A percentile compares a stretch with the other conserved stretches of the same genome.
phyloP scores from a whole-genome alignment of 1,140 invertebrate species.

The Drosophila watanabei region DNA sequence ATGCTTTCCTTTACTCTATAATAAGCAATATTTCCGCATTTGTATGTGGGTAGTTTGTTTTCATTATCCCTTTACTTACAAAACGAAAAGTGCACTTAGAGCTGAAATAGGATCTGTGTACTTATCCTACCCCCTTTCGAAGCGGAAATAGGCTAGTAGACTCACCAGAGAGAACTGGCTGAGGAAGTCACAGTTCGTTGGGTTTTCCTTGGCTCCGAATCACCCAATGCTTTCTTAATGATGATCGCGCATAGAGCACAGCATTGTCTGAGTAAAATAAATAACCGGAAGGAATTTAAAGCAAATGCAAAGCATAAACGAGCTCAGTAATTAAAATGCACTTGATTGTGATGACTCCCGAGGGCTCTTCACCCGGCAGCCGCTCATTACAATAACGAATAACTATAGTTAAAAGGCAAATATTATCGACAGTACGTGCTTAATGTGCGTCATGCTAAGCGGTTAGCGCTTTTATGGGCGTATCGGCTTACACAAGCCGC shows the following conservation, averaged over 20 bases:
- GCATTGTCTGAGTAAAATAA: slow-evolving; percentile 24
- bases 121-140: neutral
- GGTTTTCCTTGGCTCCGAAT: slow-evolving; percentile 15
- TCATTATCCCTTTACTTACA: neutral
- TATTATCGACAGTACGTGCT: slow-evolving; percentile 38
- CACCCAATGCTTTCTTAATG: slow-evolving; percentile 24
- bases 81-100: neutral
- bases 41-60: too few species aligned
- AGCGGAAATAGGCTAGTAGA: neutral
- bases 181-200: slow-evolving; percentile 28
- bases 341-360: slow-evolving; percentile 53
- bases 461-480: slow-evolving; percentile 15
- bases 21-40: too few species aligned
- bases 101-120: too few species aligned
- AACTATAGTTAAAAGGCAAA: slow-evolving; percentile 32
- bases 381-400: slow-evolving; percentile 56
- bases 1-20: too few species aligned
- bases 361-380: slow-evolving; percentile 40
- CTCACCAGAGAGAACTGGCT: slow-evolving; percentile 1
- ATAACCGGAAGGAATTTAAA: slow-evolving; percentile 61
- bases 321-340: slow-evolving; percentile 67
- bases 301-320: slow-evolving; percentile 45
- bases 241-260: slow-evolving; percentile 44
- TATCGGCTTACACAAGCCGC: slow-evolving; percentile 48
- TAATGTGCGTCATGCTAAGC: slow-evolving; percentile 49